Conservation (phyloP, 2,113 vertebrate genomes). For the Amazona vittata region DNA sequence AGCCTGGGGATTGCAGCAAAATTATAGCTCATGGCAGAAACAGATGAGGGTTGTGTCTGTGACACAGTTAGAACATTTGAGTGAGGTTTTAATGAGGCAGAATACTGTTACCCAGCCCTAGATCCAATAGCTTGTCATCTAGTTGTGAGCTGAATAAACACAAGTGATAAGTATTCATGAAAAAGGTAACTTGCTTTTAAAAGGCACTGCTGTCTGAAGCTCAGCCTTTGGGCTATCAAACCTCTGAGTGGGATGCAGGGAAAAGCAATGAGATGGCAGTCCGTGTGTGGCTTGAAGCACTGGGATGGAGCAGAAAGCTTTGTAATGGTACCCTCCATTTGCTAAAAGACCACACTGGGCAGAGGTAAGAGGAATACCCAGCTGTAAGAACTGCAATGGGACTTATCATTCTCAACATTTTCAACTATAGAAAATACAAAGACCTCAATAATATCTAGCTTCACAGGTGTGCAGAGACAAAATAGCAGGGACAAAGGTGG, state of each 20-base stretch:
- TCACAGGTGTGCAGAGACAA: neutral
- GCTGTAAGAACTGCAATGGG: neutral
- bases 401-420: neutral
- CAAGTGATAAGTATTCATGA: neutral
- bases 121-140: neutral
- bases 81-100: constrained; percentile 33
- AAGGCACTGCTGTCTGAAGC: neutral
- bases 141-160: constrained; percentile 33
- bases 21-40: neutral
- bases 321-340: neutral
- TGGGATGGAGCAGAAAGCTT: neutral
- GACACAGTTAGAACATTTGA: neutral
- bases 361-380: neutral
- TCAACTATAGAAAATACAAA: neutral
- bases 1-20: neutral
- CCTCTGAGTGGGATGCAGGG: neutral
- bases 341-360: neutral
- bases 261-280: neutral
- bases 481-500: neutral
- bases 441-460: neutral
- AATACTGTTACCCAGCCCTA: neutral
- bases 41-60: neutral
- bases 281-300: neutral
- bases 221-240: neutral
- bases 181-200: neutral